Percentiles rank a stretch among this genome's conserved stretches.
phyloP scores from a whole-genome alignment of 2,113 vertebrate species.

The Castor canadensis region DNA sequence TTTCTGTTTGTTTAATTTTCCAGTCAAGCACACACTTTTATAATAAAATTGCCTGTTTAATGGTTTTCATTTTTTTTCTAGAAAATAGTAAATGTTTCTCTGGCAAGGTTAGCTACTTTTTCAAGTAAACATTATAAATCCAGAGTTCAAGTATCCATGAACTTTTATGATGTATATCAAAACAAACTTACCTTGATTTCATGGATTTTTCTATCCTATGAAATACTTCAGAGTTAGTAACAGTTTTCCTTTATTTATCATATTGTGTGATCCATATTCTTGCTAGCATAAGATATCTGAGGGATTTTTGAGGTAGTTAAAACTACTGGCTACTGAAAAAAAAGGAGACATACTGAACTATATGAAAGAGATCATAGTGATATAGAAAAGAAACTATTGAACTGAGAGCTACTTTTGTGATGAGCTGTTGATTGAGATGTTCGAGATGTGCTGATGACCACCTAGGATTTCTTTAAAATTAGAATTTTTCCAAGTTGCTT shows the following conservation, averaged over 20 bases:
- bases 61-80: background rate
- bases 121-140: conserved; percentile 28
- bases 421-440: background rate
- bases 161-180: conserved; percentile 7
- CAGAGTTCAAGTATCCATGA: conserved; percentile 2
- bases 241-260: background rate
- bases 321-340: background rate
- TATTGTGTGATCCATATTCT: background rate
- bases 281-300: background rate
- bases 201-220: background rate
- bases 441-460: too few relatives aligned
- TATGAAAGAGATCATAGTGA: background rate
- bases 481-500: background rate
- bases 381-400: background rate
- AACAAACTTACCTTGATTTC: conserved; percentile 26
- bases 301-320: background rate
- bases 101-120: background rate
- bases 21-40: background rate
- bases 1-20: background rate
- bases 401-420: too few relatives aligned
- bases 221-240: conserved; percentile 4
- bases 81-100: conserved; percentile 7
- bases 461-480: background rate
- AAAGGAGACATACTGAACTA: background rate
- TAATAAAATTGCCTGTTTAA: conserved; percentile 14